A percentile compares a stretch with the other conserved stretches of the same genome.
Conservation (phyloP, 2,888 invertebrate genomes). For the Amiota mariae region DNA sequence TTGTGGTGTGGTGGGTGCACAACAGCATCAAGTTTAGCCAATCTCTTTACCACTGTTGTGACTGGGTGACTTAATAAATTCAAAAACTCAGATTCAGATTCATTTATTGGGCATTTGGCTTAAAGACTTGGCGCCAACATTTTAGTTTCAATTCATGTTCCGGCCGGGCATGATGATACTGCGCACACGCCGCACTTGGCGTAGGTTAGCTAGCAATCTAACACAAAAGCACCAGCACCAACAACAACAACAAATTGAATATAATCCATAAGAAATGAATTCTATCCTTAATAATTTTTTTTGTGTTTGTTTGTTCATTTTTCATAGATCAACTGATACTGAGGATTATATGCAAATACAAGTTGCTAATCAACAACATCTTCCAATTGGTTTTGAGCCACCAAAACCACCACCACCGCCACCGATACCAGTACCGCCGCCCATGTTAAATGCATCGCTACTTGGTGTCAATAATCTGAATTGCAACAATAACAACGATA, state of each 20-base stretch:
- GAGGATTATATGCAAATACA: slow-evolving; percentile 77
- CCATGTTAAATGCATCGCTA: slow-evolving; percentile 41
- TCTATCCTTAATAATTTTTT: slow-evolving; percentile 18
- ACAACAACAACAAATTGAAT: background rate
- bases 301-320: slow-evolving; percentile 3
- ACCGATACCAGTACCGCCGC: slow-evolving; percentile 75
- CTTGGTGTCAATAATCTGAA: slow-evolving; percentile 1
- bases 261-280: slow-evolving; percentile 32
- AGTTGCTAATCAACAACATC: slow-evolving; percentile 71
- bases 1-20: slow-evolving; percentile 26
- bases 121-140: slow-evolving; percentile 28
- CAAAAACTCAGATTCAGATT: background rate
- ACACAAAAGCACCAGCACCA: background rate
- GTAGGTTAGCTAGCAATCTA: slow-evolving; percentile 53
- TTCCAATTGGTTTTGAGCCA: slow-evolving; percentile 63
- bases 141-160: slow-evolving; percentile 61
- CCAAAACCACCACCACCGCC: slow-evolving; percentile 74
- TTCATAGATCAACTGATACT: slow-evolving; percentile 71
- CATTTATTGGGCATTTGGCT: slow-evolving; percentile 21
- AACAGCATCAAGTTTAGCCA: slow-evolving; percentile 3
- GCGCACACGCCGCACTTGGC: slow-evolving; percentile 67
- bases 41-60: slow-evolving; percentile 4
- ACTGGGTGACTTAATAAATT: slow-evolving; percentile 39
- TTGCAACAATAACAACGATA: slow-evolving; percentile 45
- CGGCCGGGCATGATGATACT: slow-evolving; percentile 63